Evolutionary conservation across 2,888 invertebrate genomes (phyloP), one percentile per base, ranked within the genome.

Genomic region (Anoplius nigerrimus): DNA sequence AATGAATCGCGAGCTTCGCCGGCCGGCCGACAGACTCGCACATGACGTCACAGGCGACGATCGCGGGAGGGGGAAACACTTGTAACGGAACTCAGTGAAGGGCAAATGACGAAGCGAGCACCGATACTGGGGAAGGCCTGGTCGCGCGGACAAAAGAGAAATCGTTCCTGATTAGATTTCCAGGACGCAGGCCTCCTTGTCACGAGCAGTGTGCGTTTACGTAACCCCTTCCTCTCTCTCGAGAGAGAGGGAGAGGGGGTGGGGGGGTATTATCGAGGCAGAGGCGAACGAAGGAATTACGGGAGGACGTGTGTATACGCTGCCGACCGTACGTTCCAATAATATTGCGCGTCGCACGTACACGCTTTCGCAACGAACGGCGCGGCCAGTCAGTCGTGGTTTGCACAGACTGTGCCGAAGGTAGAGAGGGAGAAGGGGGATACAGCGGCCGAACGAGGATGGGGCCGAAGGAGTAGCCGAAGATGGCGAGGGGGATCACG

Each of bases 141-240:
- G 46, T 51, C 20, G 48, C 18, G 15, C 2, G 53, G 53, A 15
- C 8, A 16, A 43, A 42, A 55, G 55, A 42, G 42, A 62, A 69
- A 74, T 71, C 71, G 48, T 74, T 69, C 63, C 62, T 62, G 66
- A 71, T 74, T 74, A 74, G 66, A 64, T 68, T 69, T 58, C 56
- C 42, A 46, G 13, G 42, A 16, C 4, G 62, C 46, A 18, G 62
- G 53, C 62, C 63, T 52, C 21, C 52, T 43, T 68, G 60, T 72
- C 67, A 51, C 64, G 21, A 11, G 62, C 42, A 51, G 43, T 52
- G 43, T 56, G 45, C 22, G 22, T 21, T 16, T 60, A 58, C 34
- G 34, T 34, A 34, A 34, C 8, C 46, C 45, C 22, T 45, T 20
- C 43, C 43, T 11, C 22, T 34, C 34, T n/a, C n/a, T n/a, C n/a